Conservation (phyloP, 2,113 vertebrate genomes). For the Phyllostomus discolor region DNA sequence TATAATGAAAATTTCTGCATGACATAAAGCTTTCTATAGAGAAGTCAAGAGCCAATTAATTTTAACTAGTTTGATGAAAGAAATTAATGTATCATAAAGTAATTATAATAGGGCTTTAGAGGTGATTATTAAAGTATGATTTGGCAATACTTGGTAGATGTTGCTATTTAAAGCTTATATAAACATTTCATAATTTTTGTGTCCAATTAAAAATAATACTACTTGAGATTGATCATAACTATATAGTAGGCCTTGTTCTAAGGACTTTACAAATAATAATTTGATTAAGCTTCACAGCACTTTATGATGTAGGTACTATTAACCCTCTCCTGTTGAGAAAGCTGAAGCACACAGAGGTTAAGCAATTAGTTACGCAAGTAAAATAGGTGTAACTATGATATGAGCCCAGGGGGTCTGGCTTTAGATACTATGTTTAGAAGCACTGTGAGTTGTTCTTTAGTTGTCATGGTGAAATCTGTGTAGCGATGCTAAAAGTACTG, state of each 20-base stretch:
- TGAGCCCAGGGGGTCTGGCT: neutral
- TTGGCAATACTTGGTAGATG: neutral
- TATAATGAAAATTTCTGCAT: neutral
- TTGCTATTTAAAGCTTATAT: neutral
- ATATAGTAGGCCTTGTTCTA: neutral
- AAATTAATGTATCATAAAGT: neutral
- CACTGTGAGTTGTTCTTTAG: neutral
- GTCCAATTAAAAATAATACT: neutral
- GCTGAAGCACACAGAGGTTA: neutral
- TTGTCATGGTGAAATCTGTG: neutral
- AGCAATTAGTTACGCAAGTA: neutral
- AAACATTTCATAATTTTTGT: neutral
- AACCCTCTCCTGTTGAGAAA: neutral
- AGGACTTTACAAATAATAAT: constrained; percentile 8
- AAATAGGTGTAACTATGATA: neutral
- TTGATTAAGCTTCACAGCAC: neutral
- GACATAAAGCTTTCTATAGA: neutral
- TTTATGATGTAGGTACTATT: neutral
- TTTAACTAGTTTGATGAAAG: neutral
- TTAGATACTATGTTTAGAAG: neutral
- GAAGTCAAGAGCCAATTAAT: neutral
- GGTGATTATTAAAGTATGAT: constrained; percentile 8
- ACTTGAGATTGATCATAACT: neutral
- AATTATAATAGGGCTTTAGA: constrained; percentile 10
- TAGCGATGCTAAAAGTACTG: neutral